These are phyloP conservation scores for Ceratosolen solmsi DNA, from an alignment of 1,140 invertebrate species.

Conservation along the genomic window DNA sequence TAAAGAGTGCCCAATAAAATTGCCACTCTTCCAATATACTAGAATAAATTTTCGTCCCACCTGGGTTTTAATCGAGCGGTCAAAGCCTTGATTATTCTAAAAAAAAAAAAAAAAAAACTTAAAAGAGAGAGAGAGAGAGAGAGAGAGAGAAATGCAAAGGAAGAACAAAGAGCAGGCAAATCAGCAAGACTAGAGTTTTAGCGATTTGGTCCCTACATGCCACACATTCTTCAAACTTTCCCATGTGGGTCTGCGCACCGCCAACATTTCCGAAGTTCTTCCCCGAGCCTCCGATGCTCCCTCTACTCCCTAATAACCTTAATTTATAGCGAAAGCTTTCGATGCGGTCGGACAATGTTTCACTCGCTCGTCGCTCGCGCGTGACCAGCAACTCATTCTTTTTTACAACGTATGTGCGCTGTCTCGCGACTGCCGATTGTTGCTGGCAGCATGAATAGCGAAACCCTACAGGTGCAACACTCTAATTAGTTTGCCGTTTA, in stretches of 20 bases:
- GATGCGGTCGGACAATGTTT: background rate
- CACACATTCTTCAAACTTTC: background rate
- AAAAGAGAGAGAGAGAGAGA: too few species aligned
- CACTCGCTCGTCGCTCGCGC: background rate
- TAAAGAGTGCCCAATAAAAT: background rate
- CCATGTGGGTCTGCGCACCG: background rate
- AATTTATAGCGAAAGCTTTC: background rate
- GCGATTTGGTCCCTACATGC: background rate
- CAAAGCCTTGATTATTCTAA: background rate
- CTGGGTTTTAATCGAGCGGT: background rate
- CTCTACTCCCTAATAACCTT: background rate
- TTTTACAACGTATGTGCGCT: background rate
- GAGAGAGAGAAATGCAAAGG: too few species aligned
- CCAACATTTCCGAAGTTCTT: background rate
- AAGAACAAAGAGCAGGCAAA: too few species aligned
- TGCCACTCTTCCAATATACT: background rate
- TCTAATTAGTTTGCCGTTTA: conserved; percentile 48
- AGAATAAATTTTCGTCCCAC: background rate
- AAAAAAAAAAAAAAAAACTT: background rate
- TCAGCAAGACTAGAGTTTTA: background rate
- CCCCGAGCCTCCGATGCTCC: too few species aligned
- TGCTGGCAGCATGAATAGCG: background rate
- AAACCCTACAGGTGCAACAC: conserved; percentile 41
- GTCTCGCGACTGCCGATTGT: conserved; percentile 23
- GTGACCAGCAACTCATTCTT: background rate